Base-by-base conservation (phyloP, 1,140 invertebrate genomes). In the Heterodera carotae region DNA sequence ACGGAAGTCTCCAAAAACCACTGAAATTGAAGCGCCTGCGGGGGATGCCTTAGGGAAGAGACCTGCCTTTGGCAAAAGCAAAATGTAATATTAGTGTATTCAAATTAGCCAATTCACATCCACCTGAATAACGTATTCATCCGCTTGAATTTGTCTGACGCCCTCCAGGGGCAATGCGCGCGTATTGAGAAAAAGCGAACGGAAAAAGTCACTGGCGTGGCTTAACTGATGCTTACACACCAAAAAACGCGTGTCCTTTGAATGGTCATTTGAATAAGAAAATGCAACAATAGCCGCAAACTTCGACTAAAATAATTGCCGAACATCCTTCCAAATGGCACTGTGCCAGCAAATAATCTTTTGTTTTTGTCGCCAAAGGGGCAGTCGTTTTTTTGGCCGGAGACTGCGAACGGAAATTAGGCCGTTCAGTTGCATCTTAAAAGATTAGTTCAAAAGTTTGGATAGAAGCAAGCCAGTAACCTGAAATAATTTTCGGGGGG, bases 181-280 rank as follows among this genome's bases (percentile, higher is more conserved):
- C 25, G 85, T 80, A 48, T 84, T 83, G n/a, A 83, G 66, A n/a
- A 87, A 83, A 15, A 87, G 78, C 25, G 78, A 74, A 27, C 86
- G 86, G 77, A 87, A 87, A 53, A 81, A 87, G 53, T 87, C 85
- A n/a, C 80, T 84, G 12, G 84, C 85, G 75, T 87, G 85, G 29
- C 82, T 76, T 12, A 87, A 69, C 56, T 87, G 85, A 70, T 87
- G 85, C 43, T 88, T 88, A 69, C 85, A 87, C 22, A 88, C 76
- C 43, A 88, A 78, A 64, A 87, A 87, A n/a, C 84, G 77, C 5
- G 83, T 77, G 36, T 87, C 81, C 85, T 86, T 27, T 62, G 76
- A 68, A 33, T 80, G 10, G 25, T 18, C 39, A 82, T n/a, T 71
- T 25, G 12, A n/a, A n/a, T n/a, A n/a, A n/a, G 10, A 39, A 43